phyloP scores from a whole-genome alignment of 2,888 invertebrate genomes.

The Scotopteryx bipunctaria region DNA sequence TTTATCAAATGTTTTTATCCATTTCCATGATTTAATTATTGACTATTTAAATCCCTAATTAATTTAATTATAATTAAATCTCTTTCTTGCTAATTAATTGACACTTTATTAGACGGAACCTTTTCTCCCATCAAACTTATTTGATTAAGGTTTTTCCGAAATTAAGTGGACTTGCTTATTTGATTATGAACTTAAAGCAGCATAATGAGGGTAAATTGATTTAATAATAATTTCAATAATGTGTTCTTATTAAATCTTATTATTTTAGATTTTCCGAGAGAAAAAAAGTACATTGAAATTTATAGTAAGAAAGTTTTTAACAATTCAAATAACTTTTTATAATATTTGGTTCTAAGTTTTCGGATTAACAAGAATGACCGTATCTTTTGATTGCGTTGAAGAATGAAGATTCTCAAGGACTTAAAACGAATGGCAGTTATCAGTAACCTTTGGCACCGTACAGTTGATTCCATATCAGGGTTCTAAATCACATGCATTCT shows the following conservation, averaged over 20 bases:
- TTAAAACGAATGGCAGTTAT: background rate
- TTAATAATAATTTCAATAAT: too few relatives aligned
- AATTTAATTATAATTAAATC: slow-evolving; percentile 29
- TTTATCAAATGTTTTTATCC: too few relatives aligned
- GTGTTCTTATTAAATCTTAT: too few relatives aligned
- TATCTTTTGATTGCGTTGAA: background rate
- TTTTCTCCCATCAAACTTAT: slow-evolving; percentile 20
- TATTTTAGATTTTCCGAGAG: too few relatives aligned
- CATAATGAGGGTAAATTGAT: too few relatives aligned
- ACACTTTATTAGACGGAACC: slow-evolving; percentile 32
- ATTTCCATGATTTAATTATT: background rate
- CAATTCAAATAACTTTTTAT: too few relatives aligned
- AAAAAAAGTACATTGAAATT: too few relatives aligned
- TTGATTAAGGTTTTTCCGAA: slow-evolving; percentile 23
- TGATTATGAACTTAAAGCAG: too few relatives aligned
- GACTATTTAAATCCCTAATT: background rate
- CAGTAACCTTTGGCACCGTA: slow-evolving; percentile 15
- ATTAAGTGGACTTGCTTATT: slow-evolving; percentile 2
- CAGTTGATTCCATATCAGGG: slow-evolving; percentile 20
- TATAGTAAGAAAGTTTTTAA: too few relatives aligned
- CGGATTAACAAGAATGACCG: too few relatives aligned
- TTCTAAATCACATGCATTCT: slow-evolving; percentile 38
- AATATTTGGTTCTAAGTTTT: too few relatives aligned
- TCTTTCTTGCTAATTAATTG: slow-evolving; percentile 37
- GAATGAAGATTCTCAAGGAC: background rate